Percentiles rank a stretch among this genome's conserved stretches.
Conservation (phyloP, 1,140 invertebrate genomes). For the Dendroctonus ponderosae region DNA sequence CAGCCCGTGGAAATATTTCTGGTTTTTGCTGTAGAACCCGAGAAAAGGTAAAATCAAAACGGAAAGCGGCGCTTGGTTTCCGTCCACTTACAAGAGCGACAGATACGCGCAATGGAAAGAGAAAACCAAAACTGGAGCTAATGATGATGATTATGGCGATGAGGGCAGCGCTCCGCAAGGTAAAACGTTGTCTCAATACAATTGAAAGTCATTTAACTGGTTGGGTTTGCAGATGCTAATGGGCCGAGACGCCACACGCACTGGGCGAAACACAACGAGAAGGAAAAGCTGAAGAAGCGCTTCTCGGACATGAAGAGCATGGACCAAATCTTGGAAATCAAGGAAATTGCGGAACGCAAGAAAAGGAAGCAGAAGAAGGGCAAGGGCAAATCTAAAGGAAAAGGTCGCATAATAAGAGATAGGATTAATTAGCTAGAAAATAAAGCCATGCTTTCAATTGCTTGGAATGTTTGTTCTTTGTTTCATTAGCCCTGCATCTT, state of each 20-base stretch:
- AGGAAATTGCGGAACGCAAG: conserved; percentile 59
- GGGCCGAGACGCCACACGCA: conserved; percentile 53
- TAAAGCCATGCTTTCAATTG: no score
- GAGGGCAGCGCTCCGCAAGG: conserved; percentile 26
- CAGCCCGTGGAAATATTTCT: not conserved
- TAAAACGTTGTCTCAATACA: not conserved
- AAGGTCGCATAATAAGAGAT: conserved; percentile 9
- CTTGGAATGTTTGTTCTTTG: no score
- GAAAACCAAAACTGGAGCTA: conserved; percentile 69
- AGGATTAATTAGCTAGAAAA: not conserved
- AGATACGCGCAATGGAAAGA: conserved; percentile 86
- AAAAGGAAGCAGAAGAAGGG: conserved; percentile 45
- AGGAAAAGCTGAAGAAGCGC: conserved; percentile 55
- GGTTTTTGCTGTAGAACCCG: conserved; percentile 50
- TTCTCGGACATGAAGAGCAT: conserved; percentile 62
- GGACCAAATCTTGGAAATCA: conserved; percentile 69
- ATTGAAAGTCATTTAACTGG: not conserved
- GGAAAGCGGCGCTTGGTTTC: conserved; percentile 91
- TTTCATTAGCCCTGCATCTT: no score
- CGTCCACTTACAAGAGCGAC: conserved; percentile 90
- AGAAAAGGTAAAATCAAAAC: conserved; percentile 84
- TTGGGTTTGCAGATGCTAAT: conserved; percentile 11
- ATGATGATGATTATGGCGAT: conserved; percentile 60
- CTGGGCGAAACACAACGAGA: conserved; percentile 63
- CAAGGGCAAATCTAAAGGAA: conserved; percentile 47